Evolutionary conservation across 2,797 vertebrate species (phyloP), one percentile per base, ranked within the genome.

Genomic region (Xyrichtys novacula): DNA sequence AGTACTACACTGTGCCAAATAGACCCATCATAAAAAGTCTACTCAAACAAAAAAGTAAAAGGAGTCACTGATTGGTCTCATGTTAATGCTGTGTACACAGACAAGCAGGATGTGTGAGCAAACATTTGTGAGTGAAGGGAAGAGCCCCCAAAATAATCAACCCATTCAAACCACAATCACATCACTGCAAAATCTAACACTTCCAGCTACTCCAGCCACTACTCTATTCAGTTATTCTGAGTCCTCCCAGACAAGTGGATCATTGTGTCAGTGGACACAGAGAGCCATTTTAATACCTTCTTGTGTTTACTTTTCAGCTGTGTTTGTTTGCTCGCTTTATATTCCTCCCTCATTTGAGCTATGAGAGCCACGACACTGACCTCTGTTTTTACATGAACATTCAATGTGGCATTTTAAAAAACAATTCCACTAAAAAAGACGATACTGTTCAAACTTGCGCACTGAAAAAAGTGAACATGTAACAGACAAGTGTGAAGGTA

Each of bases 231-330:
- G 12, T 43, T 74, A 60, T 38, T 36, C 53, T 56, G 67, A 62
- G 72, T 81, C 69, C 66, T 81, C 52, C 17, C 61, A 65, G 49
- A 91, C 90, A 91, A 85, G 65, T 5, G 54, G 52, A 52, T 50
- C 83, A 85, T 87, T 92, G 88, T 90, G 61, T 48, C 7, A 16
- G 29, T 1, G 36, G 39, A 85, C 74, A 91, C 75, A 86, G 56
- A 73, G 64, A 34, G 42, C 8, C 74, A 63, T 68, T 84, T 82
- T 79, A 72, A 73, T 71, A 81, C 65, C 40, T 16, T 40, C 68
- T 28, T 44, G 60, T 81, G 88, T 90, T 91, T 88, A 76, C 68
- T 79, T 85, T 90, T 55, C 73, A 44, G 80, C 46, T 56, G 39
- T 52, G 74, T 73, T 81, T 85, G 76, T 84, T 83, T 76, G 78